Base-by-base conservation (phyloP, 2,113 vertebrate species). In the Hypanus sabinus region DNA sequence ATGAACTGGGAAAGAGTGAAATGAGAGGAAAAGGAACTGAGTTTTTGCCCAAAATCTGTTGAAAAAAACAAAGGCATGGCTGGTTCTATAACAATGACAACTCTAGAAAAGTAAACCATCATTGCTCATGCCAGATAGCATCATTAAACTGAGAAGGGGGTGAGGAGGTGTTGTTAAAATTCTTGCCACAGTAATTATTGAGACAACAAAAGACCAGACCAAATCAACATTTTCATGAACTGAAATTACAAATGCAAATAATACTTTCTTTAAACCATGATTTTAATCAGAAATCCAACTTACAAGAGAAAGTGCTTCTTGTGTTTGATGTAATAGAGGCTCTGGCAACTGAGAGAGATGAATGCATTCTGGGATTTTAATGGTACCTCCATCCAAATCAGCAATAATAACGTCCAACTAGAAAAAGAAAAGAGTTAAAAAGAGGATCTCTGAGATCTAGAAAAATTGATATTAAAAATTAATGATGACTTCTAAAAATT, bases 361-460 rank as follows among this genome's bases (percentile, higher is more conserved):
- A 96, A 99, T 98, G 95, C 98, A 99, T 97, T 99, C 99, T 33
- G 99, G 99, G 95, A 99, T 97, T 97, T 99, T 99, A 96, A 99
- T 99, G 94, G 99, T 99, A 95, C 99, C 99, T 95, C 99, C 99
- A 95, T 99, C 99, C 96, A 99, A 96, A 96, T 99, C 99, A 94
- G 98, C 98, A 95, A 99, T 98, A 95, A 99, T 99, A 95, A 99
- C 98, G 96, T 99, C 99, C 96, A 99, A 96, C 99, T 99, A 96
- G 80, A 95, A 96, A 77, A 95, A 95, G 83, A 95, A 94, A 20
- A 90, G 12, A 87, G 60, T 87, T 85, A 22, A 85, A 83, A 55
- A 85, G 18, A 20, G n/a, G 20, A 83, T 14, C 36, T 91, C 2
- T 22, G 30, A 20, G 62, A 57, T 30, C 27, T 22, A 85, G n/a